phyloP scores from a whole-genome alignment of 2,113 vertebrate genomes.

The Furnarius figulus region DNA sequence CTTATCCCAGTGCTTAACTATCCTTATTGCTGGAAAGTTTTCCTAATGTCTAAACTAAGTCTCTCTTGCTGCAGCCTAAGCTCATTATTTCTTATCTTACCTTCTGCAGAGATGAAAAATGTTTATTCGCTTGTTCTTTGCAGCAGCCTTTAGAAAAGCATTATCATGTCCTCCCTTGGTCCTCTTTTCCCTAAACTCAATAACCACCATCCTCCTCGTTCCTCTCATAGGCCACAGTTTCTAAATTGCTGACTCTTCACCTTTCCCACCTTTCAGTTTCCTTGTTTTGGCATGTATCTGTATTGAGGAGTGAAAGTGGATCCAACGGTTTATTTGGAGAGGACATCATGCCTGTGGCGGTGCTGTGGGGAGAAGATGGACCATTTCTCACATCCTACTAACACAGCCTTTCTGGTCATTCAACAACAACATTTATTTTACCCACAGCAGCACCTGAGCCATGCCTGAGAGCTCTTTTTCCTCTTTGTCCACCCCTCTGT shows the following conservation, averaged over 20 bases:
- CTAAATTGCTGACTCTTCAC: neutral
- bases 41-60: neutral
- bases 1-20: neutral
- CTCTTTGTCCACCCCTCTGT: rapidly evolving
- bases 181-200: neutral
- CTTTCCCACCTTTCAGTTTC: neutral
- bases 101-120: neutral
- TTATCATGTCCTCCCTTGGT: neutral
- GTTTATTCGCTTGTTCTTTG: neutral
- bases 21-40: neutral
- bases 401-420: neutral
- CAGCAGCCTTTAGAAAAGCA: neutral
- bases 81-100: neutral
- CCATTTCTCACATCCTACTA: neutral
- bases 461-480: rapidly evolving
- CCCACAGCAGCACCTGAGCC: neutral
- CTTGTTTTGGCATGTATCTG: rapidly evolving
- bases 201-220: neutral
- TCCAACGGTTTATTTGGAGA: neutral
- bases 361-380: neutral
- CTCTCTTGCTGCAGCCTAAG: neutral
- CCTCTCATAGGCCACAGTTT: neutral
- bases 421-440: rapidly evolving
- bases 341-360: rapidly evolving
- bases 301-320: neutral